These are phyloP conservation scores for Cryptocephalus moraei DNA, from an alignment of 2,888 invertebrate species.

Conservation along the genomic window DNA sequence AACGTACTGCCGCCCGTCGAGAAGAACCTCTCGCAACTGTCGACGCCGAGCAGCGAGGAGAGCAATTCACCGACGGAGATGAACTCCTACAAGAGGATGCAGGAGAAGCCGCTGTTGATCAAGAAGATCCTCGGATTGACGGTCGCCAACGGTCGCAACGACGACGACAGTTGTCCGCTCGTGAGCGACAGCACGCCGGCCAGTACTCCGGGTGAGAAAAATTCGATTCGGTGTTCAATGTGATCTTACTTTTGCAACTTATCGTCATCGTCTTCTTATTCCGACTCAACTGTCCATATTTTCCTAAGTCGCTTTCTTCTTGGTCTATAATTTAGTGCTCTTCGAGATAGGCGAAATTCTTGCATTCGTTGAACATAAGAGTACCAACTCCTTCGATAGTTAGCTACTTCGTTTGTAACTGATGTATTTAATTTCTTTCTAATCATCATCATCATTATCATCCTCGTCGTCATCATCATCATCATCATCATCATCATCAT, in stretches of 20 bases:
- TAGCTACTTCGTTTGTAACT: too few species aligned
- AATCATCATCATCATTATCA: too few species aligned
- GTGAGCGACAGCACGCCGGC: conserved; percentile 49
- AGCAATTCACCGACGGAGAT: conserved; percentile 81
- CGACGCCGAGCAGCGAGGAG: conserved; percentile 68
- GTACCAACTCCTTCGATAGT: too few species aligned
- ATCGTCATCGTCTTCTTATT: neutral
- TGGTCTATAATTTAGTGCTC: too few species aligned
- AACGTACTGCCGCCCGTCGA: conserved; percentile 36
- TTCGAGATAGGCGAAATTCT: too few species aligned
- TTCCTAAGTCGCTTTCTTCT: neutral
- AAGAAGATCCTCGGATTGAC: conserved; percentile 70
- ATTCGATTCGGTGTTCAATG: neutral
- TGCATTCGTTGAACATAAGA: too few species aligned
- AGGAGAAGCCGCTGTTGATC: conserved; percentile 70
- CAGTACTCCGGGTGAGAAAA: conserved; percentile 36
- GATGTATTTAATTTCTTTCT: too few species aligned
- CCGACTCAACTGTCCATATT: neutral
- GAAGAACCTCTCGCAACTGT: conserved; percentile 41
- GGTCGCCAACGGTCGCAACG: conserved; percentile 41
- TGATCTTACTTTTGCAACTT: neutral
- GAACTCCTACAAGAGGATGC: conserved; percentile 72
- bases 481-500: too few species aligned
- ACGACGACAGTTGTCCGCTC: conserved; percentile 62
- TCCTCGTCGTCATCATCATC: too few species aligned